Evolutionary conservation across 2,797 vertebrate species (phyloP).

Genomic region (Spondyliosoma cantharus): DNA sequence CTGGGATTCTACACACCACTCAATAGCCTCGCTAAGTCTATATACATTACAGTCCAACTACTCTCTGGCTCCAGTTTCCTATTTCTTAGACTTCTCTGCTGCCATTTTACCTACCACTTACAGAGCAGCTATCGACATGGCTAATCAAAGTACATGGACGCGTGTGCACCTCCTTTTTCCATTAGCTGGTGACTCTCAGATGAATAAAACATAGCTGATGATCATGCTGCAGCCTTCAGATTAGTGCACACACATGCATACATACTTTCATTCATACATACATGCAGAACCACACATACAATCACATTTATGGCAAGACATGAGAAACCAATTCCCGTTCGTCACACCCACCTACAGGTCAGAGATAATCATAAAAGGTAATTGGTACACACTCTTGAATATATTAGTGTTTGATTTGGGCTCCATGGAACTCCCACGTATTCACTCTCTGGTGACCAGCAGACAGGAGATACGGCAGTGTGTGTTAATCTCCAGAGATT

Average conservation of each 20-base stretch:
- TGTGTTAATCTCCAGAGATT: constrained; percentile 20
- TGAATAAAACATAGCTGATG: constrained; percentile 71
- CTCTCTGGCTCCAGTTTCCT: constrained; percentile 34
- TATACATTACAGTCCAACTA: constrained; percentile 59
- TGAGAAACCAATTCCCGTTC: constrained; percentile 54
- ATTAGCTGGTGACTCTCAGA: constrained; percentile 66
- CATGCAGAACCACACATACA: neutral
- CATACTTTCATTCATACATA: constrained; percentile 37
- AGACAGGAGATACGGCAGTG: neutral
- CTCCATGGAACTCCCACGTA: constrained; percentile 38
- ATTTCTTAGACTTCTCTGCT: neutral
- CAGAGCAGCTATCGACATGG: constrained; percentile 39
- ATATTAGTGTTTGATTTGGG: constrained; percentile 63
- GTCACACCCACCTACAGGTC: constrained; percentile 58
- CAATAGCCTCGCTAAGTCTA: constrained; percentile 62
- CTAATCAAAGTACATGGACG: constrained; percentile 60
- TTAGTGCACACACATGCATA: constrained; percentile 49
- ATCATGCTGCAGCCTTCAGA: constrained; percentile 59
- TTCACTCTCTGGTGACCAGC: constrained; percentile 16
- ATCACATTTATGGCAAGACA: constrained; percentile 38
- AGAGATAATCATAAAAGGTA: constrained; percentile 72
- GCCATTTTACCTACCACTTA: constrained; percentile 14
- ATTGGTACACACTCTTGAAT: constrained; percentile 70
- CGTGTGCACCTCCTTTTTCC: constrained; percentile 57
- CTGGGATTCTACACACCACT: constrained; percentile 15